Base-by-base conservation (phyloP, 1,140 invertebrate genomes). In the Acromyrmex heyeri region DNA sequence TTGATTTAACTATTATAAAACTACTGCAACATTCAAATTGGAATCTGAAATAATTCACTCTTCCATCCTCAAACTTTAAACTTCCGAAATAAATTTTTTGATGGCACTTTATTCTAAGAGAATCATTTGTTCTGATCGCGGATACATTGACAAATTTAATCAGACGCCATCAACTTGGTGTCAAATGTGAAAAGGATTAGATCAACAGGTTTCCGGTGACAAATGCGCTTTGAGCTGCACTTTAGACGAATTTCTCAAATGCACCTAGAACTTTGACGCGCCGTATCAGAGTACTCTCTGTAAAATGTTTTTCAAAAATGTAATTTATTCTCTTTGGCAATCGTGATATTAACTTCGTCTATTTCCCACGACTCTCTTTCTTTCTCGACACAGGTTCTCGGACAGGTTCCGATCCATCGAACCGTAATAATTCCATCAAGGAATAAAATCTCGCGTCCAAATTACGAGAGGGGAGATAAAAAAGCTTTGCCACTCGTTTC, bases 201-300 rank as follows among this genome's bases (percentile, higher is more conserved):
- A 83, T 83, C 79, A 83, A 83, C 79, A 83, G 79, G 79, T 83
- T 24, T 30, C 27, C 38, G 30, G 55, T 83, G 24, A 73, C 38
- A 73, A 73, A 83, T 83, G 69, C 55, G 21, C 53, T 34, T 83
- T 73, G 34, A 73, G 55, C 64, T 38, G 77, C 77, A 55, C 64
- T 69, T 81, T 6, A 81, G 16, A 16, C 30, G 30, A 81, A 53
- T 70, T 81, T 21, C 65, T 81, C 65, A 53, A 57, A 57, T 62
- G 38, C 50, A 12, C 2, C n/a, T 30, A 21, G 21, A 79, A 69
- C 62, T 79, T 55, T 10, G 27, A 55, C 77, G n/a, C n/a, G 8
- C 4, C 27, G 3, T 24, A n/a, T 53, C 62, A 64, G 50, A 78
- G 38, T 30, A 18, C 72, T 75, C 70, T 64, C 10, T 16, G 18